Evolutionary conservation across 2,888 invertebrate species (phyloP).

Genomic region (Volucella inflata): DNA sequence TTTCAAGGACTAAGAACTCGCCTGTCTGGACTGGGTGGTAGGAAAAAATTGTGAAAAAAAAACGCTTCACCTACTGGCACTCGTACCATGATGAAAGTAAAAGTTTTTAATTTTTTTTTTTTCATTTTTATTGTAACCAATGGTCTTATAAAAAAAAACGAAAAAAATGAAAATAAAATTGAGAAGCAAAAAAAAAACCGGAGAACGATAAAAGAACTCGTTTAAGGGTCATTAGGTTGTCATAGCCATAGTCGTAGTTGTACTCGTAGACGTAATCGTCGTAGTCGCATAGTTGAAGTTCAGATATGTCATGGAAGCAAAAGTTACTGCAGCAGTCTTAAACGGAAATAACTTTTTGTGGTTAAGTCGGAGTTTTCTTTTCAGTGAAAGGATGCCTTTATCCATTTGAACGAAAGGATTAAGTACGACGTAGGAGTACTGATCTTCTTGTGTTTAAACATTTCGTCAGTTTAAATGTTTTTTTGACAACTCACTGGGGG

Average conservation of each 20-base stretch:
- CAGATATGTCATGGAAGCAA: conserved; percentile 7
- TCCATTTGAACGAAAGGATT: not conserved
- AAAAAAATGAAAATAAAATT: conserved; percentile 25
- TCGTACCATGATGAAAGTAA: conserved; percentile 65
- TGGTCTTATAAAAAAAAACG: conserved; percentile 25
- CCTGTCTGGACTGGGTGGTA: conserved; percentile 10
- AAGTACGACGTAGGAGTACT: no score
- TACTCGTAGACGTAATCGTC: no score
- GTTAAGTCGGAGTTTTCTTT: not conserved
- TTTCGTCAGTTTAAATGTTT: no score
- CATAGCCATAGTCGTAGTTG: conserved; percentile 7
- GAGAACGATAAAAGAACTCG: conserved; percentile 15
- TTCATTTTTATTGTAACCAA: conserved; percentile 36
- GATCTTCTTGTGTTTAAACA: no score
- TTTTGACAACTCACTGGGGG: no score
- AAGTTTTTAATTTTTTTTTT: conserved; percentile 50
- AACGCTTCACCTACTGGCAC: conserved; percentile 23
- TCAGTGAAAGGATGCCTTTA: not conserved
- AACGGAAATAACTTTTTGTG: conserved; percentile 17
- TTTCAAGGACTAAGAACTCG: conserved; percentile 56
- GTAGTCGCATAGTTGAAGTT: conserved; percentile 15
- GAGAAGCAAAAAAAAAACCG: conserved; percentile 7
- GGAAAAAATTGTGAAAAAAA: conserved; percentile 53
- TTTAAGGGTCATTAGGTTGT: conserved; percentile 51
- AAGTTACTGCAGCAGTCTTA: conserved; percentile 11